A percentile compares a stretch with the other conserved stretches of the same genome.
Conservation (phyloP, 2,888 invertebrate species). For the Meiosimyza decipiens region DNA sequence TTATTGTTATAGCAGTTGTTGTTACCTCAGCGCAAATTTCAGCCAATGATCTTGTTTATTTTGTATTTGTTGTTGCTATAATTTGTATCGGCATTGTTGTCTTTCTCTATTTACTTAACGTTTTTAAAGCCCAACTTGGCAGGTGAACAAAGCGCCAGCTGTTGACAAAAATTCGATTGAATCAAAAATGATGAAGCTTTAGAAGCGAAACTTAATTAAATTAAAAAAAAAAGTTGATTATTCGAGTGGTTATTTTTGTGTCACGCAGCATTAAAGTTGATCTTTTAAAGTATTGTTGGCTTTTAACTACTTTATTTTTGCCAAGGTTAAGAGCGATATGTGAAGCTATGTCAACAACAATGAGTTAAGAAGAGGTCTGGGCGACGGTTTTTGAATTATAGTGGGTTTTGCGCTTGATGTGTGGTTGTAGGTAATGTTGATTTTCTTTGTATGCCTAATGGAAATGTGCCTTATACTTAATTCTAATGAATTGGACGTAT, state of each 20-base stretch:
- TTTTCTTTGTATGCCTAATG: no score
- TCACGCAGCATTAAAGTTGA: not conserved
- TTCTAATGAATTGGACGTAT: no score
- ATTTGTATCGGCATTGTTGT: conserved; percentile 8
- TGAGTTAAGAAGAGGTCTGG: no score
- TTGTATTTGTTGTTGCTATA: not conserved
- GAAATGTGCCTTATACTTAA: no score
- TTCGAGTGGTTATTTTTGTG: conserved; percentile 3
- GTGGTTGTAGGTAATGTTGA: no score
- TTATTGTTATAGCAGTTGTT: conserved; percentile 4
- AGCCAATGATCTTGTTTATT: no score
- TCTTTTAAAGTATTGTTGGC: not conserved
- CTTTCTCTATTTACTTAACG: no score
- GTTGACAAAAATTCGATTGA: not conserved
- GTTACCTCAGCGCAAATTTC: not conserved
- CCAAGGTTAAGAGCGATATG: conserved; percentile 24
- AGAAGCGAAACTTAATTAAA: not conserved
- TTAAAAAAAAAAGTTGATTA: not conserved
- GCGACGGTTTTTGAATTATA: no score
- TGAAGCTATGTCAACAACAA: no score
- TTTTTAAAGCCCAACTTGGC: no score
- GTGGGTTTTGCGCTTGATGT: no score
- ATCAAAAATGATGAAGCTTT: no score
- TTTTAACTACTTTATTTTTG: conserved; percentile 6
- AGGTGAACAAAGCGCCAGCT: not conserved